Base-by-base conservation (phyloP, 2,888 invertebrate genomes). In the Lasioglossum lativentre region DNA sequence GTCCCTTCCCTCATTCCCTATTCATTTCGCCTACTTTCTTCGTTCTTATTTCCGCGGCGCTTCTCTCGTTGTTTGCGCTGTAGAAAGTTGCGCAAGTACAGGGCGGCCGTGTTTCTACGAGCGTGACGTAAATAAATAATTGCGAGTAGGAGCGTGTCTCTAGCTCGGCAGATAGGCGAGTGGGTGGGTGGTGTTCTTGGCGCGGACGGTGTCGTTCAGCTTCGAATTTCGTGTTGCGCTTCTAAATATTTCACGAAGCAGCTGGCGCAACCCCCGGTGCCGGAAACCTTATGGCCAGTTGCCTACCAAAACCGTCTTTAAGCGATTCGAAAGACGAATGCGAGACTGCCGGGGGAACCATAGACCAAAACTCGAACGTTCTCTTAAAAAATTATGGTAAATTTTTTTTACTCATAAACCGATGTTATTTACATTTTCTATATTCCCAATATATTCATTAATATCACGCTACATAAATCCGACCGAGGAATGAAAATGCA, bases 61-160 rank as follows among this genome's bases (percentile, higher is more conserved):
- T 75, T 40, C 16, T 52, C 81, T n/a, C 66, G 71, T 74, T 84
- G 79, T 85, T 78, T 78, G 56, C 78, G 68, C 75, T 52, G 76
- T 45, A 56, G 78, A 68, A 77, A 75, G 66, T 78, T 47, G 81
- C 68, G 19, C 68, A 23, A 72, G 72, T 30, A 38, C 47, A 63
- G 27, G 45, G 40, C 73, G 70, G 34, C 82, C 72, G 59, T 86
- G 86, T 86, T 78, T 73, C 80, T 78, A 80, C 81, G 83, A 80
- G 80, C 76, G 80, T 40, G 77, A 70, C 72, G 77, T 90, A 90
- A 90, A 90, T 90, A 90, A 90, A 85, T 89, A 88, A 90, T 90
- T 83, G 84, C 78, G 76, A 86, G 78, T 81, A 82, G 75, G 79
- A 74, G 59, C 74, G 76, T 71, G 80, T 85, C 71, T 80, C 81